Percentiles rank a stretch among this genome's conserved stretches.
phyloP scores from a whole-genome alignment of 2,113 vertebrate genomes.

The Charina bottae region DNA sequence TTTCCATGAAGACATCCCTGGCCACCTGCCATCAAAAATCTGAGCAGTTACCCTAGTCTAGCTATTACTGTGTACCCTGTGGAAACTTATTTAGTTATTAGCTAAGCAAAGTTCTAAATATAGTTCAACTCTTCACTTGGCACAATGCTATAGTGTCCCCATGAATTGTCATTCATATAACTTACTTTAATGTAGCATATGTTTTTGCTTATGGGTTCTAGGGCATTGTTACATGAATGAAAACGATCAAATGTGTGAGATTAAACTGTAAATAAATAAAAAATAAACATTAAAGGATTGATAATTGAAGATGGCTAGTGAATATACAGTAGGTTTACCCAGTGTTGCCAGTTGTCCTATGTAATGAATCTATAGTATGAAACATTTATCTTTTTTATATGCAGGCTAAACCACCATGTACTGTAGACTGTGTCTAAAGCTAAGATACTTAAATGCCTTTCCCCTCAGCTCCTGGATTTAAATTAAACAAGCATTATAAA shows the following conservation, averaged over 20 bases:
- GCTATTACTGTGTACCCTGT: not conserved
- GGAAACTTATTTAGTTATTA: not conserved
- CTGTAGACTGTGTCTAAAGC: conserved; percentile 4
- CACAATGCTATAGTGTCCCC: not conserved
- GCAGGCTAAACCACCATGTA: not conserved
- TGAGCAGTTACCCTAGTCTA: not conserved
- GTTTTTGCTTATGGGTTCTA: not conserved
- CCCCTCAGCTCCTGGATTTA: conserved; percentile 3
- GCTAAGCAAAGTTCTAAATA: not conserved
- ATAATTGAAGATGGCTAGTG: conserved; percentile 30
- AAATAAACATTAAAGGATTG: conserved; percentile 28
- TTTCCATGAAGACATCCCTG: too few species aligned
- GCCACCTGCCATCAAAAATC: not conserved
- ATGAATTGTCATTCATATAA: not conserved
- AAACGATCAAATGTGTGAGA: conserved; percentile 7
- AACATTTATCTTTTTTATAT: not conserved
- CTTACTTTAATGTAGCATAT: not conserved
- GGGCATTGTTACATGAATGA: not conserved
- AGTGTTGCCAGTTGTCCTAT: conserved; percentile 17
- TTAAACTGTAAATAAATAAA: conserved; percentile 21
- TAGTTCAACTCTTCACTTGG: not conserved
- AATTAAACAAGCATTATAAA: conserved; percentile 17
- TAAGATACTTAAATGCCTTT: conserved; percentile 9
- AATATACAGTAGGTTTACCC: not conserved
- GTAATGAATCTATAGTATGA: conserved; percentile 37